Conservation (phyloP, 2,888 invertebrate genomes). For the Sinodicranocentrus sp. region DNA sequence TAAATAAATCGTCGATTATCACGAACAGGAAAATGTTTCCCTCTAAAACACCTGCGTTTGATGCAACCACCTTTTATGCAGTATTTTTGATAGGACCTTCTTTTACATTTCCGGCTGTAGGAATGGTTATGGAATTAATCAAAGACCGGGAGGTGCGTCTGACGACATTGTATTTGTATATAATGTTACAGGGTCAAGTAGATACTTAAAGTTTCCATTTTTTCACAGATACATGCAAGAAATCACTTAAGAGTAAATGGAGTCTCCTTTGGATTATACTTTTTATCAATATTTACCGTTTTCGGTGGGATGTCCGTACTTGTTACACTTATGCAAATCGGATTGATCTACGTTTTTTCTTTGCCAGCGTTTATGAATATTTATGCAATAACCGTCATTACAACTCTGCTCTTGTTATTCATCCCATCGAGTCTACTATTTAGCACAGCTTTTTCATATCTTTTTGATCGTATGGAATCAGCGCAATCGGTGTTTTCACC, state of each 20-base stretch:
- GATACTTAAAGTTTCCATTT: no score
- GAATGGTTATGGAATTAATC: slow-evolving; percentile 88
- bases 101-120: slow-evolving; percentile 87
- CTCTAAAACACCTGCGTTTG: slow-evolving; percentile 47
- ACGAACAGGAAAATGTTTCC: slow-evolving; percentile 43
- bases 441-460: slow-evolving; percentile 87
- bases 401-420: slow-evolving; percentile 84
- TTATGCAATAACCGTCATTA: slow-evolving; percentile 85
- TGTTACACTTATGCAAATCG: slow-evolving; percentile 83
- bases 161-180: background rate
- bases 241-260: slow-evolving; percentile 91
- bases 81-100: slow-evolving; percentile 89
- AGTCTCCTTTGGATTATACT: slow-evolving; percentile 86
- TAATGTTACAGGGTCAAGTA: no score
- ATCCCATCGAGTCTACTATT: slow-evolving; percentile 88
- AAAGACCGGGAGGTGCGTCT: slow-evolving; percentile 87
- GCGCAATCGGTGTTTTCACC: slow-evolving; percentile 89
- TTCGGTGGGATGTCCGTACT: slow-evolving; percentile 85
- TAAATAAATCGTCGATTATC: background rate
- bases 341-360: slow-evolving; percentile 84
- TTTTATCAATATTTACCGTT: slow-evolving; percentile 86
- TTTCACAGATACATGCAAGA: slow-evolving; percentile 86
- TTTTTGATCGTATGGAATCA: slow-evolving; percentile 90
- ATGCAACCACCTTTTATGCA: slow-evolving; percentile 86
- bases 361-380: slow-evolving; percentile 85